phyloP scores from a whole-genome alignment of 2,888 invertebrate species.

The Rambutsinella grinnellia region DNA sequence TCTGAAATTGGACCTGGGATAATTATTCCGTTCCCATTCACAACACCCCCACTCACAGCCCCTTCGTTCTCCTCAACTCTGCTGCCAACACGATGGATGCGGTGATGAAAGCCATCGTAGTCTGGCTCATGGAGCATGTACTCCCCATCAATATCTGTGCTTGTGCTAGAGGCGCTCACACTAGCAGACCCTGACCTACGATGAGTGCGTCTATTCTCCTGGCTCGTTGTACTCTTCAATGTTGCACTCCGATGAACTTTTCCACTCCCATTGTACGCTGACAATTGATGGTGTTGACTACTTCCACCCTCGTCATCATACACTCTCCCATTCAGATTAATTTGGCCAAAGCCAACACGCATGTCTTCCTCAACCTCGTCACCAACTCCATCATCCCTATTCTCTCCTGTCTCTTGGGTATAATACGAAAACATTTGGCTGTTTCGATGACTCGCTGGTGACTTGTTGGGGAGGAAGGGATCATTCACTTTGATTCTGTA shows the following conservation, averaged over 20 bases:
- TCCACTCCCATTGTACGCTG: not conserved
- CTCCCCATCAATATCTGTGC: constrained; percentile 53
- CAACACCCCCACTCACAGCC: constrained; percentile 10
- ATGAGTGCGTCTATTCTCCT: constrained; percentile 29
- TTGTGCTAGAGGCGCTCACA: constrained; percentile 53
- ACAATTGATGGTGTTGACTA: not conserved
- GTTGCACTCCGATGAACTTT: constrained; percentile 54
- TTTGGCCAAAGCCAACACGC: constrained; percentile 28
- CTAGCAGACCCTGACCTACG: constrained; percentile 56
- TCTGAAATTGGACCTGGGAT: constrained; percentile 58
- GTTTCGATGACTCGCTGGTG: constrained; percentile 35
- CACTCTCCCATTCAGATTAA: constrained; percentile 18
- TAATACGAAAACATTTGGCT: constrained; percentile 52
- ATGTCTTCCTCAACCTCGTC: constrained; percentile 35
- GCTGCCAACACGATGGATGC: constrained; percentile 26
- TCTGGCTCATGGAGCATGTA: constrained; percentile 64
- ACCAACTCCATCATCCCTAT: constrained; percentile 28
- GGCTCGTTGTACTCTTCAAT: constrained; percentile 40
- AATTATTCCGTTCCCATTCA: constrained; percentile 21
- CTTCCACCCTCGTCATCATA: constrained; percentile 21
- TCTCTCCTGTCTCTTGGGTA: constrained; percentile 9
- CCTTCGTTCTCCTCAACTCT: constrained; percentile 62
- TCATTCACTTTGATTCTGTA: constrained; percentile 65
- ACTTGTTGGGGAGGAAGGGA: constrained; percentile 57
- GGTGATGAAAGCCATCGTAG: constrained; percentile 61